A percentile compares a stretch with the other conserved stretches of the same genome.
Conservation (phyloP, 2,113 vertebrate species). For the Pteruthius melanotis region DNA sequence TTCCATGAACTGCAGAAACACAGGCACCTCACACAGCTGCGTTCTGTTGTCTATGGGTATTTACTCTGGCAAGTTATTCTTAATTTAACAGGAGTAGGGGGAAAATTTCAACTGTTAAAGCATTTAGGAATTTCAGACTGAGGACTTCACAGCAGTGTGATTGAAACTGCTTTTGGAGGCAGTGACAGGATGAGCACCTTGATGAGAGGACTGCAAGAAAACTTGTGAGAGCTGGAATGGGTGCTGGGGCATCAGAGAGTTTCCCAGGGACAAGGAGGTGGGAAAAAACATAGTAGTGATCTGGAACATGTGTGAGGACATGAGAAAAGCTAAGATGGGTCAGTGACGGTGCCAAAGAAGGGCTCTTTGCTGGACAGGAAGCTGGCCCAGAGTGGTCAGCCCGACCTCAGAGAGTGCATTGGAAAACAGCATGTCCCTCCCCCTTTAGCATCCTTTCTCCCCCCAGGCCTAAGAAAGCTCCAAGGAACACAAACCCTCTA, state of each 20-base stretch:
- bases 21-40: not conserved
- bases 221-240: not conserved
- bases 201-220: not conserved
- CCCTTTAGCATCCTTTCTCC: not conserved
- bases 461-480: not conserved
- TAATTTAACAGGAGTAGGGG: rapidly evolving
- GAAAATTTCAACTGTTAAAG: not conserved
- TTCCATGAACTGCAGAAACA: not conserved
- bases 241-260: not conserved
- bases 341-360: not conserved
- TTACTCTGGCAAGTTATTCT: not conserved
- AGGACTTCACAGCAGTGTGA: not conserved
- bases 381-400: not conserved
- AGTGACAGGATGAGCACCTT: not conserved
- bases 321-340: not conserved
- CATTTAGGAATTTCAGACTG: not conserved
- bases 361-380: not conserved
- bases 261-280: not conserved
- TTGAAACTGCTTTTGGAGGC: not conserved
- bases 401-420: not conserved
- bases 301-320: not conserved
- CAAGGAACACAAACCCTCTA: not conserved
- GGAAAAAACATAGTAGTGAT: not conserved
- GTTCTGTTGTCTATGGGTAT: not conserved
- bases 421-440: not conserved